A percentile compares a stretch with the other conserved stretches of the same genome.
These are phyloP conservation scores for Acrossocheilus wenchowensis DNA, from an alignment of 2,797 vertebrate species.

Conservation along the genomic window DNA sequence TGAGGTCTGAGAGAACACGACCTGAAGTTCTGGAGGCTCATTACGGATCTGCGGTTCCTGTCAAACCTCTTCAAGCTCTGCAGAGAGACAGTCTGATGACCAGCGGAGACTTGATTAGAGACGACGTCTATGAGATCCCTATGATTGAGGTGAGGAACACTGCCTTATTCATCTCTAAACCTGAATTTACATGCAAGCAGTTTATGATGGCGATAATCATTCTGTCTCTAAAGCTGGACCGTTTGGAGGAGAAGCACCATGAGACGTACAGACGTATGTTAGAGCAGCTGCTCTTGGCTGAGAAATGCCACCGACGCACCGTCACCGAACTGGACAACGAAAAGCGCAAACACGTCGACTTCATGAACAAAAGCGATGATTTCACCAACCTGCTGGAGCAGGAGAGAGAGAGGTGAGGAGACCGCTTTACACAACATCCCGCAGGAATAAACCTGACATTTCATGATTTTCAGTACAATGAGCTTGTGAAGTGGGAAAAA, in stretches of 20 bases:
- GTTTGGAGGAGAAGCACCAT: conserved; percentile 91
- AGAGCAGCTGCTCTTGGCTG: conserved; percentile 94
- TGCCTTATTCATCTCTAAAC: neutral
- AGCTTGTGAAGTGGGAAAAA: neutral
- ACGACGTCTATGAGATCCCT: conserved; percentile 91
- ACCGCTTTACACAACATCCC: neutral
- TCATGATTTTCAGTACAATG: neutral
- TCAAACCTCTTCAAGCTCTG: conserved; percentile 86
- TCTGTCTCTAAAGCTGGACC: conserved; percentile 86
- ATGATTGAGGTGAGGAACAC: conserved; percentile 86
- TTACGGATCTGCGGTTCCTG: conserved; percentile 86
- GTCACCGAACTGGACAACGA: conserved; percentile 91
- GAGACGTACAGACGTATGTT: conserved; percentile 97
- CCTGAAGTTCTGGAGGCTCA: conserved; percentile 90
- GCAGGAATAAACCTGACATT: neutral
- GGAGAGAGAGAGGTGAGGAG: conserved; percentile 90
- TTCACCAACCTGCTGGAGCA: conserved; percentile 97
- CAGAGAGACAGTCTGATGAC: conserved; percentile 86
- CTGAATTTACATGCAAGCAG: neutral
- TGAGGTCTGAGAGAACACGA: conserved; percentile 86
- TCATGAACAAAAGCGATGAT: conserved; percentile 97
- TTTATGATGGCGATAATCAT: neutral
- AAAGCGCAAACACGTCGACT: conserved; percentile 92
- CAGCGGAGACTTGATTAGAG: conserved; percentile 70
- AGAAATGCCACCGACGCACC: conserved; percentile 93